A percentile compares a stretch with the other conserved stretches of the same genome.
Evolutionary conservation across 2,888 invertebrate genomes (phyloP).

Genomic region (Esperia sulphurella): DNA sequence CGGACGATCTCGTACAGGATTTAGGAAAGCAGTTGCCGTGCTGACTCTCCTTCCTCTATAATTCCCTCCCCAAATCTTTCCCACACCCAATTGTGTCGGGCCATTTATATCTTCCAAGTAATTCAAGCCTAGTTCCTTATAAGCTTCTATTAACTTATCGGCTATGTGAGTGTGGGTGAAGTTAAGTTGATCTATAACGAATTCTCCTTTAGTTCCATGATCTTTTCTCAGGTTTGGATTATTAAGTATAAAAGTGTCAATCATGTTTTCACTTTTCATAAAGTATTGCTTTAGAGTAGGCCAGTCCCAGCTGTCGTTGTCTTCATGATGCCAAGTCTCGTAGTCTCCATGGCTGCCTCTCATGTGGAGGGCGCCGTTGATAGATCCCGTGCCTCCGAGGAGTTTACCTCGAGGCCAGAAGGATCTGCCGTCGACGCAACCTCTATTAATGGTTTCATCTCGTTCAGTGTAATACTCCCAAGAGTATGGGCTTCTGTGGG

Average conservation of each 20-base stretch:
- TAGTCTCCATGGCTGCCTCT: constrained; percentile 60
- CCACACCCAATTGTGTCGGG: constrained; percentile 73
- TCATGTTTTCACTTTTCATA: constrained; percentile 61
- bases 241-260: constrained; percentile 57
- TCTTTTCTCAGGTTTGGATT: constrained; percentile 49
- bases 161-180: constrained; percentile 52
- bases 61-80: constrained; percentile 71
- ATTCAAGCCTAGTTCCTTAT: constrained; percentile 69
- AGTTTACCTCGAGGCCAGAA: constrained; percentile 66
- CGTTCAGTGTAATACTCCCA: constrained; percentile 61
- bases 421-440: constrained; percentile 37
- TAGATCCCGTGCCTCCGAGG: constrained; percentile 65
- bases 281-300: constrained; percentile 53
- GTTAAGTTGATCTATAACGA: constrained; percentile 70
- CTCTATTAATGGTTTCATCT: constrained; percentile 48
- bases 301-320: constrained; percentile 67
- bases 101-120: constrained; percentile 63
- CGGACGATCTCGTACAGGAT: constrained; percentile 40
- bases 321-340: constrained; percentile 48
- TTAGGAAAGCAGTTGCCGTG: constrained; percentile 73
- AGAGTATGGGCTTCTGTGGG: constrained; percentile 42
- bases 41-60: constrained; percentile 75
- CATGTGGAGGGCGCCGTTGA: constrained; percentile 65
- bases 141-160: constrained; percentile 55
- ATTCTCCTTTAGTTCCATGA: constrained; percentile 71